phyloP scores from a whole-genome alignment of 1,140 invertebrate species.

The Macrobrachium rosenbergii region DNA sequence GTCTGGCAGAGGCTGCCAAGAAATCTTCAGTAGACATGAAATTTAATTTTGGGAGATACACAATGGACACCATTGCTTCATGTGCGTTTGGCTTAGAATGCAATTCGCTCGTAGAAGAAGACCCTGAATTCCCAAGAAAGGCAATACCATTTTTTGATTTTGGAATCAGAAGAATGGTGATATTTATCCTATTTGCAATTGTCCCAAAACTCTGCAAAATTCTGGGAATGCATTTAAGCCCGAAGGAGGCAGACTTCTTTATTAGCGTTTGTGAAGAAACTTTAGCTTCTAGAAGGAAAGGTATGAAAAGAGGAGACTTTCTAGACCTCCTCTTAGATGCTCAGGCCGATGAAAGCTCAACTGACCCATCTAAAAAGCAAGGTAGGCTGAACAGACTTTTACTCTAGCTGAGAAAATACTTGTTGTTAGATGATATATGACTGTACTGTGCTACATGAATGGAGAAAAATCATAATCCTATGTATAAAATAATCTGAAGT shows the following conservation, averaged over 20 bases:
- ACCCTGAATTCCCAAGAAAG: constrained; percentile 65
- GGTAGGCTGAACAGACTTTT: too few species aligned
- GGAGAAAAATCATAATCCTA: background rate
- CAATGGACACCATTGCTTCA: constrained; percentile 76
- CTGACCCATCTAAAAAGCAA: background rate
- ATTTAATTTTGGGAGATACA: constrained; percentile 71
- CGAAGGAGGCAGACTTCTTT: background rate
- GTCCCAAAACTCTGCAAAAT: background rate
- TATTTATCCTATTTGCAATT: background rate
- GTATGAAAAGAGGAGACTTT: constrained; percentile 26
- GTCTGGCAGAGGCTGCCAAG: background rate
- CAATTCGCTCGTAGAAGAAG: constrained; percentile 73
- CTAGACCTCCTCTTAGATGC: constrained; percentile 18
- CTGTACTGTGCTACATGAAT: too few species aligned
- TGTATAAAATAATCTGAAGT: background rate
- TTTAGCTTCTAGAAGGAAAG: background rate
- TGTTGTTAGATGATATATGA: background rate
- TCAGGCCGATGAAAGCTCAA: background rate
- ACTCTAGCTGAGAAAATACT: too few species aligned
- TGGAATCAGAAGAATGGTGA: background rate
- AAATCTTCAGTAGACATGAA: constrained; percentile 7
- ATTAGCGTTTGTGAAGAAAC: background rate
- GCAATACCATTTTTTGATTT: background rate
- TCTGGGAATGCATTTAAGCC: constrained; percentile 66
- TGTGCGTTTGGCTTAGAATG: constrained; percentile 76